Evolutionary conservation across 2,797 vertebrate genomes (phyloP), one percentile per base, ranked within the genome.

Genomic region (Pipistrellus kuhlii): DNA sequence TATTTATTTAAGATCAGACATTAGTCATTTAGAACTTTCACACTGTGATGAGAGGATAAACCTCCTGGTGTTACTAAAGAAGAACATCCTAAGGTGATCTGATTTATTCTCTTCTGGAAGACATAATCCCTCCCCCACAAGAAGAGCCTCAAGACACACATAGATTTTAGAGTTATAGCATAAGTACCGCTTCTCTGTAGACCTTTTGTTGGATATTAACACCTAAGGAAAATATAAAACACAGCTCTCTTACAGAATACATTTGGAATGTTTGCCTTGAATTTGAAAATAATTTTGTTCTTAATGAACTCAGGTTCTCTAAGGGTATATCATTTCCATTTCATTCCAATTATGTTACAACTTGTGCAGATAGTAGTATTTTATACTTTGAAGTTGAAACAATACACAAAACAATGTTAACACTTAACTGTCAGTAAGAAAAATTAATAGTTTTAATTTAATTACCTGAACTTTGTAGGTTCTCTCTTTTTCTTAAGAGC

Each of bases 261-360:
- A 0, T 77, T 84, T 64, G 38, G 15, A 78, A 48, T 57, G 14
- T 93, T 91, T 95, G 9, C 30, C 35, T 96, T 3, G 3, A 8
- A 32, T n/a, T 17, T 11, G 23, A 59, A 90, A 92, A 68, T 62
- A 76, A 2, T 75, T 64, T n/a, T 84, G 51, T 9, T 82, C 20
- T 75, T 92, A 51, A 51, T 20, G 8, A 53, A 80, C 9, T 88
- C 66, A 84, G 17, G 77, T 87, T 80, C 57, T 94, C 18, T 75
- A n/a, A 90, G 7, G 15, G 46, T 59, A 30, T 9, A 30, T 9
- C 2, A 88, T 57, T 41, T 92, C 8, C 0, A 80, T 73, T 72
- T 76, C 14, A 91, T 82, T 82, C 17, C 55, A 89, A 94, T 88
- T 66, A 80, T 23, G 4, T 46, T 46, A 48, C 25, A 81, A 25